Conservation (phyloP, 2,113 vertebrate species). For the Prinia subflava region DNA sequence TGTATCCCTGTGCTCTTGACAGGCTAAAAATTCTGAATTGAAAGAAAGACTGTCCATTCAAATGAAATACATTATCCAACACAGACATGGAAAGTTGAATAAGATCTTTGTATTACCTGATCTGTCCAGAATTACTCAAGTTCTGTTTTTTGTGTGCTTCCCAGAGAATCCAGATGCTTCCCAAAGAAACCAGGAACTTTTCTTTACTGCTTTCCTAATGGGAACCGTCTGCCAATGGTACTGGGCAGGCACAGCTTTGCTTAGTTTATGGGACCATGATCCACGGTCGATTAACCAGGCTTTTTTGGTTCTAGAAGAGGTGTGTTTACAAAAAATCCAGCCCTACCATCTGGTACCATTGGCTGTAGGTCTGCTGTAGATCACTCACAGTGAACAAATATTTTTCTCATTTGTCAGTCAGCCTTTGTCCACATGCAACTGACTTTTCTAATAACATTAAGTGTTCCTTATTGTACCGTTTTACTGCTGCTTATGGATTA, state of each 20-base stretch:
- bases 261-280: background rate
- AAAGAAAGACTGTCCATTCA: background rate
- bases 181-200: background rate
- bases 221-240: background rate
- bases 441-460: background rate
- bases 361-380: background rate
- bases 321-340: background rate
- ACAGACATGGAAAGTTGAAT: background rate
- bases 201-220: background rate
- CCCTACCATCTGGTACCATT: constrained; percentile 2
- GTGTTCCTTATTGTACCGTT: background rate
- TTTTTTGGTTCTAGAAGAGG: constrained; percentile 5
- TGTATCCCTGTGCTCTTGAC: background rate
- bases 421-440: background rate
- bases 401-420: constrained; percentile 8
- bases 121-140: background rate
- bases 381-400: background rate
- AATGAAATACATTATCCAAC: background rate
- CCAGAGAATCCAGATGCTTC: background rate
- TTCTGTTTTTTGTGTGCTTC: background rate
- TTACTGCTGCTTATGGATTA: constrained; percentile 19
- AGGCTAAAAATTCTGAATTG: background rate
- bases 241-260: background rate
- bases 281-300: background rate
- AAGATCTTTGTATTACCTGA: background rate